phyloP scores from a whole-genome alignment of 2,888 invertebrate genomes.

The Aleiodes testaceus region DNA sequence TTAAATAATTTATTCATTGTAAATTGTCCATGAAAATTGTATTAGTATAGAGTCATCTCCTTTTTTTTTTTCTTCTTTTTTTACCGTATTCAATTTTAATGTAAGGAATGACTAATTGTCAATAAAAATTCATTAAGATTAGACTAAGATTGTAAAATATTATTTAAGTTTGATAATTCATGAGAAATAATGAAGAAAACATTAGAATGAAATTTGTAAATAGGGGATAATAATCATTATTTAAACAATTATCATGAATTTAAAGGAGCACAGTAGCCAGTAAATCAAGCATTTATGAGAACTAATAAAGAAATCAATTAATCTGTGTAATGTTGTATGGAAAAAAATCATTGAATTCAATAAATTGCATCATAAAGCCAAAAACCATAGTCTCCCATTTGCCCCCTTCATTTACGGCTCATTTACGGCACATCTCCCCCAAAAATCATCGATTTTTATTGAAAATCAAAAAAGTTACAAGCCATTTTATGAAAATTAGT shows the following conservation, averaged over 20 bases:
- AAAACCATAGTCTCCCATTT: not conserved
- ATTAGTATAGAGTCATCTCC: not conserved
- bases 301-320: constrained; percentile 7
- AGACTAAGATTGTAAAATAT: constrained; percentile 26
- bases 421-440: too few species aligned
- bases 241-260: constrained; percentile 51
- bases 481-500: too few species aligned
- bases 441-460: too few species aligned
- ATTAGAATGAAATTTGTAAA: constrained; percentile 17
- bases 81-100: not conserved
- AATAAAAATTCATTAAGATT: constrained; percentile 26
- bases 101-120: constrained; percentile 10
- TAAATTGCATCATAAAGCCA: not conserved
- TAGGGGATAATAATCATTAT: constrained; percentile 51
- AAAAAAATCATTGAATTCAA: constrained; percentile 18
- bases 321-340: constrained; percentile 25
- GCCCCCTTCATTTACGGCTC: too few species aligned
- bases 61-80: too few species aligned
- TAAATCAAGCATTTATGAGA: constrained; percentile 57
- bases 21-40: constrained; percentile 18
- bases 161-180: constrained; percentile 34
- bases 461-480: too few species aligned
- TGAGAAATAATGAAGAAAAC: constrained; percentile 23
- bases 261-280: constrained; percentile 50
- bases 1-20: constrained; percentile 29